Percentiles rank a stretch among this genome's conserved stretches.
These are phyloP conservation scores for Phrynocephalus guinanensis DNA, from an alignment of 2,797 vertebrate genomes.

Conservation along the genomic window DNA sequence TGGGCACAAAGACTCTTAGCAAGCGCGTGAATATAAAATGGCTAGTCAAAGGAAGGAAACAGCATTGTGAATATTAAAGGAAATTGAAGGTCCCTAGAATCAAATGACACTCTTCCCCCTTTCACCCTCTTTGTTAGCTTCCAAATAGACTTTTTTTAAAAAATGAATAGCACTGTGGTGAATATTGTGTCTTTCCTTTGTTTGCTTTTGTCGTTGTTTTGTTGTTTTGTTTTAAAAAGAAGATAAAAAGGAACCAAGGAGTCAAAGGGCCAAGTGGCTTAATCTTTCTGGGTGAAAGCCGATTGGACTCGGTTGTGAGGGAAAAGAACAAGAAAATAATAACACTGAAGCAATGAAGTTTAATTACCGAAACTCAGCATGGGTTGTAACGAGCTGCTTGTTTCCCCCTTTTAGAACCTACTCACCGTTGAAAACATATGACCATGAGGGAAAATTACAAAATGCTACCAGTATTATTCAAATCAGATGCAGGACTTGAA, in stretches of 20 bases:
- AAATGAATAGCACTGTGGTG: constrained; percentile 23
- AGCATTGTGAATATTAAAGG: constrained; percentile 18
- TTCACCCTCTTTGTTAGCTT: constrained; percentile 25
- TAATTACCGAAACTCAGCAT: constrained; percentile 43
- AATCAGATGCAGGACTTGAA: constrained; percentile 46
- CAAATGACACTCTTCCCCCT: constrained; percentile 7
- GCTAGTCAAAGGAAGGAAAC: constrained; percentile 5
- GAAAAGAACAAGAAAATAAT: constrained; percentile 37
- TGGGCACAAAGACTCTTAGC: constrained; percentile 13
- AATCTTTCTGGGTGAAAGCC: constrained; percentile 38
- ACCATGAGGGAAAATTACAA: constrained; percentile 32
- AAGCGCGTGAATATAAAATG: not conserved
- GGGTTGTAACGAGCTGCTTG: constrained; percentile 47
- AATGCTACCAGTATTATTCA: constrained; percentile 37
- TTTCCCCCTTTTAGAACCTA: constrained; percentile 30
- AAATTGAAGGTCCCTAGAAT: constrained; percentile 1
- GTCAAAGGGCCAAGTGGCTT: constrained; percentile 35
- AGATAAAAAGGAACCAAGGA: constrained; percentile 1
- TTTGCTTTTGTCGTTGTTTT: constrained; percentile 37
- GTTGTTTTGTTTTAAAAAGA: not conserved
- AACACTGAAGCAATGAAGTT: constrained; percentile 15
- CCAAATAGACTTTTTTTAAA: constrained; percentile 15
- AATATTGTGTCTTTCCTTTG: constrained; percentile 29
- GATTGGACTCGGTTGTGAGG: constrained; percentile 14
- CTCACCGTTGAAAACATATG: constrained; percentile 37